Evolutionary conservation across 2,797 vertebrate species (phyloP), one percentile per base, ranked within the genome.

Genomic region (Lagodon rhomboides): DNA sequence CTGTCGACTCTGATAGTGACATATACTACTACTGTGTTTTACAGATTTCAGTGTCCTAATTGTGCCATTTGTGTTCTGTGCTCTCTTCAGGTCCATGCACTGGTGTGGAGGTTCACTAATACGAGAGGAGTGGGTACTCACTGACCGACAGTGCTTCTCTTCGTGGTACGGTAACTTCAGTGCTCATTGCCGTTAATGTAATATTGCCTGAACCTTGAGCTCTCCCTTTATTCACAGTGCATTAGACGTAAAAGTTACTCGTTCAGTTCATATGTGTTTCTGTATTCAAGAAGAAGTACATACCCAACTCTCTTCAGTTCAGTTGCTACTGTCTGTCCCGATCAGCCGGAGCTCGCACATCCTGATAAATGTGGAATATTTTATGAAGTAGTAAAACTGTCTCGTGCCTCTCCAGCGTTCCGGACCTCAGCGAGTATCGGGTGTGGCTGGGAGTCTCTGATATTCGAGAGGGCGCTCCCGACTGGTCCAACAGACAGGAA

Each of bases 71-170:
- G n/a, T 75, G 41, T 50, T 79, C 69, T 76, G 15, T 84, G 10
- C 25, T 83, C 18, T 84, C 46, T 61, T 60, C 87, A 99, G 98
- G 91, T 96, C 96, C 58, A 93, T 91, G 79, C 98, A 99, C 94
- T 97, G 97, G 94, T 99, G 98, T 49, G 98, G 98, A 68, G 98
- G 98, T 20, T 97, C 98, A 49, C 91, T 99, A 84, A 95, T 99
- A 92, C 96, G 98, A 83, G 97, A 98, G 73, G 95, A 97, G 79
- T 99, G 98, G 98, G 97, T 99, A 69, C 96, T 99, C 84, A 99
- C 98, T 15, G 97, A 98, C 90, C 96, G 96, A 73, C 96, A 98
- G 73, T 99, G 98, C 89, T 99, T 99, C 91, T 97, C 97, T 62
- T 98, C 98, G 50, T 96, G 96, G 96, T 96, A 93, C 96, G 95